phyloP scores from a whole-genome alignment of 2,888 invertebrate species.

The Monopis laevigella region DNA sequence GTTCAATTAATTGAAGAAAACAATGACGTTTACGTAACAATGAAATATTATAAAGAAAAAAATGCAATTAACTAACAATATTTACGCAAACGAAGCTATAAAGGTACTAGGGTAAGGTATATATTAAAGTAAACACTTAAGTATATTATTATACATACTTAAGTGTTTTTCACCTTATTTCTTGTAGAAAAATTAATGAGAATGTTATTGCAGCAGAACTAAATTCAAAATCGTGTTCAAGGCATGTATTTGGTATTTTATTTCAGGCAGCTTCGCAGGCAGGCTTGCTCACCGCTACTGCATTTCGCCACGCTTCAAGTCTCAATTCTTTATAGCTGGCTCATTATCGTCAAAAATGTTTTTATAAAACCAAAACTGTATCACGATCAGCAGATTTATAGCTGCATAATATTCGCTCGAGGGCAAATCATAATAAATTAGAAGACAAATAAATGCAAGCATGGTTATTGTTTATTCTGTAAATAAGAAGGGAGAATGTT shows the following conservation, averaged over 20 bases:
- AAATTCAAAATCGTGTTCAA: slow-evolving; percentile 34
- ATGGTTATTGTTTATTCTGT: slow-evolving; percentile 45
- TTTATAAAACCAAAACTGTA: background rate
- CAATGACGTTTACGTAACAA: too few relatives aligned
- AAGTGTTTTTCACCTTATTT: too few relatives aligned
- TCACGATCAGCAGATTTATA: background rate
- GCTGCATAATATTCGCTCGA: slow-evolving; percentile 18
- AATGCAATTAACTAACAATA: too few relatives aligned
- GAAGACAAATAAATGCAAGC: slow-evolving; percentile 41
- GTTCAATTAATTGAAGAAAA: too few relatives aligned
- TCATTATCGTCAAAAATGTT: slow-evolving; percentile 45
- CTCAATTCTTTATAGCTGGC: slow-evolving; percentile 39
- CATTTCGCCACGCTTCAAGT: slow-evolving; percentile 29
- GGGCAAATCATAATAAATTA: slow-evolving; percentile 38
- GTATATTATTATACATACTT: too few relatives aligned
- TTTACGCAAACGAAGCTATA: too few relatives aligned
- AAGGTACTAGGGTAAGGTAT: too few relatives aligned
- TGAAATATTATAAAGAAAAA: too few relatives aligned
- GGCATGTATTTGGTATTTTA: slow-evolving; percentile 51
- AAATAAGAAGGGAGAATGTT: slow-evolving; percentile 38
- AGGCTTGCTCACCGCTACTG: slow-evolving; percentile 1
- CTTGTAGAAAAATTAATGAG: too few relatives aligned
- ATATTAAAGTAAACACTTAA: too few relatives aligned
- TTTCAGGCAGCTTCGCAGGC: slow-evolving; percentile 45
- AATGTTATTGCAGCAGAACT: slow-evolving; percentile 44